phyloP scores from a whole-genome alignment of 2,888 invertebrate species.

The Podabrus alpinus region DNA sequence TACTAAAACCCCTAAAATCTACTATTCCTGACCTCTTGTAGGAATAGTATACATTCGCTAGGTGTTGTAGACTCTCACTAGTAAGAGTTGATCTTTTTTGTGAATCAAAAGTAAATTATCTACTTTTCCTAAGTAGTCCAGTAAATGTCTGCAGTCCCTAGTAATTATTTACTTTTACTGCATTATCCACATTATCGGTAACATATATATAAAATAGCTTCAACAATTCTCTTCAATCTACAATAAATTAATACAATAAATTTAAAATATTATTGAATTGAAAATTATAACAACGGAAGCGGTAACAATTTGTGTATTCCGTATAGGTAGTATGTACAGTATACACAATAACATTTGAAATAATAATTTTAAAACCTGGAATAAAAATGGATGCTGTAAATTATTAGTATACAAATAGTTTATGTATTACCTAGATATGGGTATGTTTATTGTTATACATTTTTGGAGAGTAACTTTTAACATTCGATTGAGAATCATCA shows the following conservation, averaged over 20 bases:
- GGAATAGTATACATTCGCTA: too few species aligned
- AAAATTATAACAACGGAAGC: background rate
- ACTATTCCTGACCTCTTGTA: too few species aligned
- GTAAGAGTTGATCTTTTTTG: too few species aligned
- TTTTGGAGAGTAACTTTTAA: constrained; percentile 42
- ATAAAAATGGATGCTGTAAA: background rate
- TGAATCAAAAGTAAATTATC: too few species aligned
- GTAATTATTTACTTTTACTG: too few species aligned
- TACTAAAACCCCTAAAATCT: too few species aligned
- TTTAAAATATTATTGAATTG: background rate
- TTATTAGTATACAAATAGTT: background rate
- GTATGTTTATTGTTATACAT: constrained; percentile 41
- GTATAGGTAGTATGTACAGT: background rate
- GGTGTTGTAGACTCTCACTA: too few species aligned
- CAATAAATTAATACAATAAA: background rate
- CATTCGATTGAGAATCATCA: constrained; percentile 54
- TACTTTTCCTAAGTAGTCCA: too few species aligned
- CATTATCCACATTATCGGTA: background rate
- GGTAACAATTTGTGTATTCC: background rate
- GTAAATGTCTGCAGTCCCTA: background rate
- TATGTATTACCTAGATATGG: constrained; percentile 40
- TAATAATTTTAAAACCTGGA: background rate
- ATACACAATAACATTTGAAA: background rate
- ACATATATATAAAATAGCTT: background rate
- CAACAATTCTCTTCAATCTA: background rate